Evolutionary conservation across 2,113 vertebrate species (phyloP), one percentile per base, ranked within the genome.

Genomic region (Apteryx mantelli): DNA sequence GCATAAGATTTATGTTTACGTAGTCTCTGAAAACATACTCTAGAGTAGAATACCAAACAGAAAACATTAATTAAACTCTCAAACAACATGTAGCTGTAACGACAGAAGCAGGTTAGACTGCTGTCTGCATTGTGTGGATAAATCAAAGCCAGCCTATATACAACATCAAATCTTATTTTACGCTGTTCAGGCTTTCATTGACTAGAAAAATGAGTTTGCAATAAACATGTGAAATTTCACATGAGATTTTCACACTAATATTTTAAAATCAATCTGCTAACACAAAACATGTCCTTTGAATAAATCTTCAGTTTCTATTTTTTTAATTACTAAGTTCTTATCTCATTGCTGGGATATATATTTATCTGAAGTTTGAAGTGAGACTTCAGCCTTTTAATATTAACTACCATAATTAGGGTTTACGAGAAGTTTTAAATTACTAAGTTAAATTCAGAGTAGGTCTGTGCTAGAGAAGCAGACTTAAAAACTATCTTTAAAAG

Each of bases 231-330:
- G 30, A 7, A 93, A 88, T 26, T 26, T 36, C 36, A 80, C 24
- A 22, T 5, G 2, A 82, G 42, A 32, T 13, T 65, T 55, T 78
- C n/a, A 53, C 13, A 28, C 0, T 1, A 73, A 32, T 10, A 46
- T 42, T 85, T 75, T 32, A 0, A 66, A 38, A 48, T 36, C 20
- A 78, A 91, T 46, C 18, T 10, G 4, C 26, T 74, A 58, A 34
- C 0, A 75, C 36, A 58, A 81, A 78, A 61, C 9, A 55, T 0
- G 1, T 40, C 77, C 83, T 60, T 48, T 74, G 13, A 74, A 56
- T 22, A 69, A 66, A 20, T 3, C 4, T 44, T 44, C 42, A 34
- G 42, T 8, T 30, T 46, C 42, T 46, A 9, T 40, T 34, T 69
- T 61, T 64, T 26, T 6, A 5, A 56, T 46, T 30, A 68, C 20